Percentiles rank a stretch among this genome's conserved stretches.
Conservation (phyloP, 2,888 invertebrate genomes). For the Eilema griseolum region DNA sequence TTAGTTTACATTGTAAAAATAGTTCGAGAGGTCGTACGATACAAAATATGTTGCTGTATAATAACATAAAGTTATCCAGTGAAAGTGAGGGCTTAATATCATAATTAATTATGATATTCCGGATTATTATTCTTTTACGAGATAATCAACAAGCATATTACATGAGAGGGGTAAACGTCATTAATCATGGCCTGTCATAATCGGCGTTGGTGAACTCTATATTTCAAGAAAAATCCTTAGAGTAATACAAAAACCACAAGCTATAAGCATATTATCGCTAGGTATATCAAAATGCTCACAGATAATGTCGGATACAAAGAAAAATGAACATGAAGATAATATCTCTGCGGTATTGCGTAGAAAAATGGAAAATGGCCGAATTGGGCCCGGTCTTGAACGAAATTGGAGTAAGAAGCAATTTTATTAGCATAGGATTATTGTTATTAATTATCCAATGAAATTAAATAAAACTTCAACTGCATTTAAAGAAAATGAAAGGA, state of each 20-base stretch:
- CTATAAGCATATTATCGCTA: neutral
- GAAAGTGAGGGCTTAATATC: conserved; percentile 34
- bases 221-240: neutral
- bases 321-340: conserved; percentile 4
- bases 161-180: neutral
- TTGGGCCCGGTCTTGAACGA: neutral
- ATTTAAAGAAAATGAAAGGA: too few relatives aligned
- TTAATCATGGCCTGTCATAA: neutral
- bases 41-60: conserved; percentile 29
- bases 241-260: conserved; percentile 1
- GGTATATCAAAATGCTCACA: neutral
- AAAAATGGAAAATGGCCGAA: neutral
- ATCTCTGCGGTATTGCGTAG: neutral
- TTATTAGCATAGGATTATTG: too few relatives aligned
- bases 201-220: neutral
- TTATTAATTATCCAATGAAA: too few relatives aligned
- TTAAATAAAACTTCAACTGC: too few relatives aligned
- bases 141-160: neutral
- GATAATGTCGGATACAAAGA: conserved; percentile 1
- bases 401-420: too few relatives aligned
- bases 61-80: conserved; percentile 40
- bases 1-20: conserved; percentile 13
- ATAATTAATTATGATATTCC: neutral
- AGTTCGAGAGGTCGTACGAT: conserved; percentile 10
- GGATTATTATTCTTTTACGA: neutral